phyloP scores from a whole-genome alignment of 92 coral and sea anemone genomes.

The Virgularia gustaviana region DNA sequence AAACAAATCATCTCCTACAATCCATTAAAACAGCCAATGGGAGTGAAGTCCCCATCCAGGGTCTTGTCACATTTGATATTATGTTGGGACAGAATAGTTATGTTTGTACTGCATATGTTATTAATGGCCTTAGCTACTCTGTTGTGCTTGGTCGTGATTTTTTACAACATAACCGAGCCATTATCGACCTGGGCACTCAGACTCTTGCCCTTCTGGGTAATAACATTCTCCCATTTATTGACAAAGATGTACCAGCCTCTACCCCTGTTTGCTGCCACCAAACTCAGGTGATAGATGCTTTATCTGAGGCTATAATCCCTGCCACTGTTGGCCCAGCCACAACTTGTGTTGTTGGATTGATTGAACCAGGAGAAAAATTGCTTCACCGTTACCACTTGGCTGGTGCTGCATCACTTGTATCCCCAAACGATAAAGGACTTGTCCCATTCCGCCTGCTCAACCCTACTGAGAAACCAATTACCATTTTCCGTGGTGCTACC shows the following conservation, averaged over 20 bases:
- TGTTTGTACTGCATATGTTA: neutral
- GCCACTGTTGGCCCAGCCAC: neutral
- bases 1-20: too few species aligned
- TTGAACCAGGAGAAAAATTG: constrained; percentile 19
- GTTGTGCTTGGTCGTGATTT: neutral
- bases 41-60: neutral
- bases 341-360: neutral
- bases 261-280: neutral
- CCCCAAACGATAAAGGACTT: neutral
- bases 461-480: constrained; percentile 35
- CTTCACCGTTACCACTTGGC: neutral
- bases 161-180: constrained; percentile 16
- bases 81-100: neutral
- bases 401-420: neutral
- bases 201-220: neutral
- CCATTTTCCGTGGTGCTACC: constrained; percentile 11
- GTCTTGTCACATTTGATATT: neutral
- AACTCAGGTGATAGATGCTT: constrained; percentile 6
- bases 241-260: neutral
- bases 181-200: neutral
- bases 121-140: neutral
- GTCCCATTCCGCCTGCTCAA: constrained; percentile 25
- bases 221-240: neutral
- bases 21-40: constrained; percentile 21
- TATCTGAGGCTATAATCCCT: constrained; percentile 4